Evolutionary conservation across 2,888 invertebrate genomes (phyloP).

Genomic region (Hermaeophaga mercurialis): DNA sequence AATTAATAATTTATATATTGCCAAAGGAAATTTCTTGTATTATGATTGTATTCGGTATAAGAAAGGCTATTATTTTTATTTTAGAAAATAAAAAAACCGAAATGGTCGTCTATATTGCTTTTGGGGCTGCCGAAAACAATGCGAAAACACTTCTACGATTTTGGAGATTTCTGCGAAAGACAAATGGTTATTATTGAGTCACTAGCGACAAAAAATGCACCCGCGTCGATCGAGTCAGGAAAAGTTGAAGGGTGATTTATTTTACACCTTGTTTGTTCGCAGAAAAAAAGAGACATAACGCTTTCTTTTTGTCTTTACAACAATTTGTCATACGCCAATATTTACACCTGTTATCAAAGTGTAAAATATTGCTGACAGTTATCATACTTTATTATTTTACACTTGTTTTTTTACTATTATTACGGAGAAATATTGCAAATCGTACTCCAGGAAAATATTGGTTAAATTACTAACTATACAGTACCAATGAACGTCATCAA

Average conservation of each 20-base stretch:
- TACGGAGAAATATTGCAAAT: no score
- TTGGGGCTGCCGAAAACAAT: not conserved
- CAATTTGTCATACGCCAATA: slow-evolving; percentile 21
- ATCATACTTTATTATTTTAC: no score
- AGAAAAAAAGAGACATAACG: slow-evolving; percentile 10
- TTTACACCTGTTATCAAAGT: slow-evolving; percentile 18
- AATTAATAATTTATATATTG: no score
- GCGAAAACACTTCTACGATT: slow-evolving; percentile 19
- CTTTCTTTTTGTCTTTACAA: slow-evolving; percentile 12
- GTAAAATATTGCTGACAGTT: slow-evolving; percentile 3
- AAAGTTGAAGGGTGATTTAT: slow-evolving; percentile 24
- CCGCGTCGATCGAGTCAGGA: slow-evolving; percentile 18
- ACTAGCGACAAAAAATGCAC: slow-evolving; percentile 20
- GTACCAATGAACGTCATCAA: no score
- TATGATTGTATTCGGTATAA: no score
- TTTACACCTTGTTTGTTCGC: slow-evolving; percentile 21
- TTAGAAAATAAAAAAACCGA: no score
- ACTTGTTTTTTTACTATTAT: no score
- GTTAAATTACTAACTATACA: no score
- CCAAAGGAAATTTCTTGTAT: no score
- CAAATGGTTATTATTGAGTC: slow-evolving; percentile 23
- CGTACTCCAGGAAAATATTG: no score
- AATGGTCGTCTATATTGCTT: no score
- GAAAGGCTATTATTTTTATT: no score
- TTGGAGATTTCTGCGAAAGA: slow-evolving; percentile 22